Evolutionary conservation across 1,140 invertebrate genomes (phyloP), one percentile per base, ranked within the genome.

Genomic region (Schlechtendalia chinensis): DNA sequence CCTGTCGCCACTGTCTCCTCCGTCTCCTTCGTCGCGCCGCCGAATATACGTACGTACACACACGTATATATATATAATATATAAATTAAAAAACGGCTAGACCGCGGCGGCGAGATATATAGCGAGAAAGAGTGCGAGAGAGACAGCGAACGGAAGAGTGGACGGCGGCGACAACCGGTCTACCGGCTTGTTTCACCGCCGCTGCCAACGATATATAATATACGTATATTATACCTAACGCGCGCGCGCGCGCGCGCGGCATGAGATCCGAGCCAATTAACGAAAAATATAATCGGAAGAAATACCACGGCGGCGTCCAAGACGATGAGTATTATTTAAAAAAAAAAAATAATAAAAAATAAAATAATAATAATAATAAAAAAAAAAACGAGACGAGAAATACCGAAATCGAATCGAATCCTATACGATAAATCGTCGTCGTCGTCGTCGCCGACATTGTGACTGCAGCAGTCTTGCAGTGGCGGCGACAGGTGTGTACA

Each of bases 181-280:
- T 72, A 24, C 69, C 47, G 29, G 50, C 50, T 71, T 47, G 67
- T 71, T 71, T 71, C 50, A n/a, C 56, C 56, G 74, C 74, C 56
- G 56, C 39, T 39, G 56, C 47, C 69, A n/a, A 69, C 32, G 32
- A 39, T 39, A 39, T 8, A 39, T 39, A 39, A 39, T 39, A 39
- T 39, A 39, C 32, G 32, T 39, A 39, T 39, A 39, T 39, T 39
- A 39, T 39, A 39, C 32, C 65, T 67, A 67, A 67, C 67, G 8
- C 32, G 32, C 32, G 32, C 67, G 67, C 67, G 67, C 65, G 24
- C 27, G 56, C 14, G 58, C 59, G 75, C 58, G 75, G 56, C 75
- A 59, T 79, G 75, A 79, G 75, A 79, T 39, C 75, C 75, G 75
- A 79, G 75, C 75, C 75, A 79, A 79, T 79, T 79, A 79, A 79